A percentile compares a stretch with the other conserved stretches of the same genome.
Conservation (phyloP, 1,140 invertebrate genomes). For the Scaptomyza graminum region DNA sequence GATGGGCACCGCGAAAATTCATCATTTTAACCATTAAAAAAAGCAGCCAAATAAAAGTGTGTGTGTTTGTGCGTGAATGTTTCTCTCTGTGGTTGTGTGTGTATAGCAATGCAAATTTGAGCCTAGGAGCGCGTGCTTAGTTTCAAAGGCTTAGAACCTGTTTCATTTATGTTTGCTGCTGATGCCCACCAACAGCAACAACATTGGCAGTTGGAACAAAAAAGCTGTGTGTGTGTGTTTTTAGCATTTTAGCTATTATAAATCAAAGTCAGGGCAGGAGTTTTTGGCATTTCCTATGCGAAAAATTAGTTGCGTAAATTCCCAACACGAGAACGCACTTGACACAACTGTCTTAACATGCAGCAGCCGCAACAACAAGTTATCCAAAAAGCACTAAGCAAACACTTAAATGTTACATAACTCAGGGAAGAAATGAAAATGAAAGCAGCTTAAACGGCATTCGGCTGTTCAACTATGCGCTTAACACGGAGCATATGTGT, state of each 20-base stretch:
- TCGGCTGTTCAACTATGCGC: conserved; percentile 67
- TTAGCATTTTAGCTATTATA: conserved; percentile 54
- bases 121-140: conserved; percentile 42
- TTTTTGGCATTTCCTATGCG: conserved; percentile 68
- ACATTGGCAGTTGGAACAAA: neutral
- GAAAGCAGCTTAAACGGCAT: conserved; percentile 52
- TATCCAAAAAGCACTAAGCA: conserved; percentile 44
- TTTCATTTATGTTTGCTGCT: neutral
- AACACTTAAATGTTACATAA: conserved; percentile 62
- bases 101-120: conserved; percentile 44
- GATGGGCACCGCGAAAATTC: neutral
- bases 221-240: conserved; percentile 1
- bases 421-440: conserved; percentile 48
- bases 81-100: conserved; percentile 12
- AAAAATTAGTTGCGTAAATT: conserved; percentile 82
- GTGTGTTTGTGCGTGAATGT: neutral
- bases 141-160: conserved; percentile 57
- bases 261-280: conserved; percentile 63
- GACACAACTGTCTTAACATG: conserved; percentile 49
- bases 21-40: conserved; percentile 2
- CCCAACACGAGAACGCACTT: conserved; percentile 79
- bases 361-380: conserved; percentile 28
- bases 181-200: conserved; percentile 14
- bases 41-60: neutral
- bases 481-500: conserved; percentile 59